Evolutionary conservation across 1,140 invertebrate genomes (phyloP).

Genomic region (Aphis craccivora): DNA sequence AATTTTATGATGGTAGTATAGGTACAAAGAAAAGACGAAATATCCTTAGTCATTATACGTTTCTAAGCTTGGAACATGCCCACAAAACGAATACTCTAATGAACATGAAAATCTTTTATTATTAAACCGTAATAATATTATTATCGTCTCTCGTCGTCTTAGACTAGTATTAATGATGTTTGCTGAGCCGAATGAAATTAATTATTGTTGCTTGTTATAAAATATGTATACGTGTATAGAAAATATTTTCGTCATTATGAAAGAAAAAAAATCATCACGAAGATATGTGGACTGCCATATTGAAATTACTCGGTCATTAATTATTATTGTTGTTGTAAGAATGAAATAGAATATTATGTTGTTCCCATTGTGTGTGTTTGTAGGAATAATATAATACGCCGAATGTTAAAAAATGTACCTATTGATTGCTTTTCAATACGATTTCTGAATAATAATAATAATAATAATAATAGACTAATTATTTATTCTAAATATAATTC

Average conservation of each 20-base stretch:
- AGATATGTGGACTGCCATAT: conserved; percentile 45
- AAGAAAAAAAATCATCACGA: conserved; percentile 31
- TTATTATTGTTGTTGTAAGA: conserved; percentile 38
- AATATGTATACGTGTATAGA: conserved; percentile 41
- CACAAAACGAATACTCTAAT: conserved; percentile 53
- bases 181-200: conserved; percentile 55
- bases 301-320: conserved; percentile 44
- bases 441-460: neutral
- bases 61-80: neutral
- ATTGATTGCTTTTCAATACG: conserved; percentile 12
- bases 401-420: neutral
- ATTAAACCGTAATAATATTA: conserved; percentile 51
- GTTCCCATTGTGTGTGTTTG: neutral
- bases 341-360: conserved; percentile 34
- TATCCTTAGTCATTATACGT: conserved; percentile 51
- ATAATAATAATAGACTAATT: neutral
- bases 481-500: conserved; percentile 8
- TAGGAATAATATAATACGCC: neutral
- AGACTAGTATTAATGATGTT: conserved; percentile 56
- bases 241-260: conserved; percentile 55
- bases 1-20: neutral
- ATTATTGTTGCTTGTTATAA: conserved; percentile 54
- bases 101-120: conserved; percentile 57
- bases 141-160: conserved; percentile 22
- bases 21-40: conserved; percentile 36